phyloP scores from a whole-genome alignment of 2,888 invertebrate species.

The Emmelina monodactyla region DNA sequence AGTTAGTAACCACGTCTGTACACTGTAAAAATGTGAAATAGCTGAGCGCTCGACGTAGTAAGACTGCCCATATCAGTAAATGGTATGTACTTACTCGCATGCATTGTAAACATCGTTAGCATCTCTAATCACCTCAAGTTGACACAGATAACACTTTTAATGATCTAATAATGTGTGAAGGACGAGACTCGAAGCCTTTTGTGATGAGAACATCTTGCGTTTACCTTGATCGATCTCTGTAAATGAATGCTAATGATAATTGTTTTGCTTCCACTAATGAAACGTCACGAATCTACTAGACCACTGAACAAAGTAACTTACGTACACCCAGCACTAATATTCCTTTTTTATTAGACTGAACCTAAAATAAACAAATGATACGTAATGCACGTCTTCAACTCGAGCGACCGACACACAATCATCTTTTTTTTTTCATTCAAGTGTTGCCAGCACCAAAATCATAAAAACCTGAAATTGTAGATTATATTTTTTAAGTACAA shows the following conservation, averaged over 20 bases:
- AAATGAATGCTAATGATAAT: constrained; percentile 23
- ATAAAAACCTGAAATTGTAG: too few species aligned
- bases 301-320: too few species aligned
- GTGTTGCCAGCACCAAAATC: too few species aligned
- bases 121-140: constrained; percentile 50
- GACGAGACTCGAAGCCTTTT: constrained; percentile 30
- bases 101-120: constrained; percentile 45
- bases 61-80: constrained; percentile 16
- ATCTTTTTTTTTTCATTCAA: too few species aligned
- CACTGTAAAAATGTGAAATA: neutral
- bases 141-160: constrained; percentile 50
- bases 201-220: constrained; percentile 37
- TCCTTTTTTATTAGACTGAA: too few species aligned
- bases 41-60: neutral
- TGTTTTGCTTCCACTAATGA: constrained; percentile 2
- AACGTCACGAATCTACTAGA: too few species aligned
- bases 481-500: too few species aligned
- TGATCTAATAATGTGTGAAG: constrained; percentile 58
- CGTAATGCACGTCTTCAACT: too few species aligned
- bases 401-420: too few species aligned
- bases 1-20: constrained; percentile 24
- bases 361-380: too few species aligned
- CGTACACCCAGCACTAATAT: too few species aligned
- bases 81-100: constrained; percentile 47
- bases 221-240: constrained; percentile 38